A percentile compares a stretch with the other conserved stretches of the same genome.
Evolutionary conservation across 2,113 vertebrate genomes (phyloP).

Genomic region (Pithys albifrons): DNA sequence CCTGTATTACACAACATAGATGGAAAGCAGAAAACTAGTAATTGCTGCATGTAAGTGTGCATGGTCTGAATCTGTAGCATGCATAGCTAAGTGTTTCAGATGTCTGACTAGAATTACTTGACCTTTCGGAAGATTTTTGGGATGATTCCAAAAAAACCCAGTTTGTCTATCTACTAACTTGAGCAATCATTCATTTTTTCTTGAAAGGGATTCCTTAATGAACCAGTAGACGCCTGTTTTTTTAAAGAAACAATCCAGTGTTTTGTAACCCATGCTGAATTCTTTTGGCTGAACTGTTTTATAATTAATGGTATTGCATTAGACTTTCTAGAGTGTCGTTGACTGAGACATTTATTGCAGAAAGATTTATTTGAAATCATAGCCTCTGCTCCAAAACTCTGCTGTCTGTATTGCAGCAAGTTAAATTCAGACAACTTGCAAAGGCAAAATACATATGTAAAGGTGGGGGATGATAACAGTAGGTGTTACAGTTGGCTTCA

Average conservation of each 20-base stretch:
- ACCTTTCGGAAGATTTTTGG: constrained; percentile 47
- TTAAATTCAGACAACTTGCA: background rate
- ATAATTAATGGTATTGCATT: constrained; percentile 48
- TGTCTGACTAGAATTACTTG: constrained; percentile 27
- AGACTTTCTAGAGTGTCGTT: background rate
- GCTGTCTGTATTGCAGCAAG: background rate
- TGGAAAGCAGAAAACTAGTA: background rate
- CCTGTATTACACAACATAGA: constrained; percentile 22
- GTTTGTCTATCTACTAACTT: constrained; percentile 49
- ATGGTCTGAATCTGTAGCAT: background rate
- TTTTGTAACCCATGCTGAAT: constrained; percentile 60
- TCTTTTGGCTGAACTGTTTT: constrained; percentile 48
- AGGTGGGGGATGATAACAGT: background rate
- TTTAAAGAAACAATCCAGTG: constrained; percentile 26
- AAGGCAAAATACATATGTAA: background rate
- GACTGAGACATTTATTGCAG: constrained; percentile 21
- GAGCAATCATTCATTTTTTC: constrained; percentile 54
- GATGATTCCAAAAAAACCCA: background rate
- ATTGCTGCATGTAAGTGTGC: background rate
- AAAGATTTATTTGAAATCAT: constrained; percentile 34
- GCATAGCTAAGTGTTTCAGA: background rate
- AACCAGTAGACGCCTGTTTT: constrained; percentile 50
- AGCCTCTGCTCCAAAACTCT: background rate
- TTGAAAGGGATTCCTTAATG: constrained; percentile 62
- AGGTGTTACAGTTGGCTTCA: background rate